phyloP scores from a whole-genome alignment of 2,888 invertebrate genomes.

The Danaus chrysippus region DNA sequence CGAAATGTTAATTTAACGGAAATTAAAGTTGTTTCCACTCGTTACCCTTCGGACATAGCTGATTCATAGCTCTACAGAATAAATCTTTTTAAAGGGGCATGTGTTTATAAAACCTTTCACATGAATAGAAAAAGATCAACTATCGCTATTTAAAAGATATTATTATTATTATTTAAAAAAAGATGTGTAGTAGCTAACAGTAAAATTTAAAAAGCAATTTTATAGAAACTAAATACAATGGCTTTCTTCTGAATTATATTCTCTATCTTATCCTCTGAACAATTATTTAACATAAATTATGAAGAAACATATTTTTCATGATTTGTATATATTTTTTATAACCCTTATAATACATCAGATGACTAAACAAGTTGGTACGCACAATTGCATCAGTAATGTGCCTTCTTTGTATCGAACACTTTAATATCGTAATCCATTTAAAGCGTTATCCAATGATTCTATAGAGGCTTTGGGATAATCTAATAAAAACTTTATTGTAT shows the following conservation, averaged over 20 bases:
- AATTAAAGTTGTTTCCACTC: slow-evolving; percentile 75
- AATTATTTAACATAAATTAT: slow-evolving; percentile 11
- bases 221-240: too few species aligned
- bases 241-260: too few species aligned
- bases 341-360: not conserved
- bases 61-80: slow-evolving; percentile 37
- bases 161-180: too few species aligned
- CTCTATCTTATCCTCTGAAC: too few species aligned
- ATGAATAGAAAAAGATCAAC: too few species aligned
- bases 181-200: too few species aligned
- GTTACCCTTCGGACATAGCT: slow-evolving; percentile 64
- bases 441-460: slow-evolving; percentile 58
- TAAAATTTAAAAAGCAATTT: too few species aligned
- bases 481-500: slow-evolving; percentile 10
- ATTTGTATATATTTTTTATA: too few species aligned
- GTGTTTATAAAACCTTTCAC: too few species aligned
- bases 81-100: slow-evolving; percentile 13
- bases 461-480: slow-evolving; percentile 30
- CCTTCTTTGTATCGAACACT: slow-evolving; percentile 36
- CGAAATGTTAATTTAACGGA: slow-evolving; percentile 76
- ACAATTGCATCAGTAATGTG: slow-evolving; percentile 44
- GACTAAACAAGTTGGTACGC: slow-evolving; percentile 9
- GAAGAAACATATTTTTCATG: slow-evolving; percentile 2
- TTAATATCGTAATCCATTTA: slow-evolving; percentile 56
- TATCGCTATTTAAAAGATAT: too few species aligned